These are phyloP conservation scores for Cirrhinus mrigala DNA, from an alignment of 2,797 vertebrate species.

Conservation along the genomic window DNA sequence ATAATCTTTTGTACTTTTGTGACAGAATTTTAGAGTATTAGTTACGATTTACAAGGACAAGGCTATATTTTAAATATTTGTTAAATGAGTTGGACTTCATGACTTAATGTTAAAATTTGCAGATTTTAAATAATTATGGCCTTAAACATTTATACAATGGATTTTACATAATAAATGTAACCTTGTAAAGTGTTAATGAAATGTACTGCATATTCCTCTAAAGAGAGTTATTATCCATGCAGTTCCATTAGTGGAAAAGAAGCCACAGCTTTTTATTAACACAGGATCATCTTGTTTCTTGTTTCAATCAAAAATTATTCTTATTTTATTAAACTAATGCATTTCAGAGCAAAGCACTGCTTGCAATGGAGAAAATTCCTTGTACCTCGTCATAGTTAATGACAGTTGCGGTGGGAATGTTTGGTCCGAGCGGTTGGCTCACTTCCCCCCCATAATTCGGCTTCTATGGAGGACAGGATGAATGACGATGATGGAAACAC, in stretches of 20 bases:
- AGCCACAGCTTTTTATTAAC: not conserved
- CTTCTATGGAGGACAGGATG: conserved; percentile 81
- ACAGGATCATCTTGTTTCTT: not conserved
- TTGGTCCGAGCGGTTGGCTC: conserved; percentile 80
- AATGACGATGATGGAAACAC: conserved; percentile 63
- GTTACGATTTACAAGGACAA: not conserved
- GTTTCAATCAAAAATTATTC: not conserved
- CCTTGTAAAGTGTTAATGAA: not conserved
- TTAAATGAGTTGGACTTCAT: not conserved
- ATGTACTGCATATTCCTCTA: not conserved
- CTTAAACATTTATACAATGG: not conserved
- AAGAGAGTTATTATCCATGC: conserved; percentile 6
- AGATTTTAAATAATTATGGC: not conserved
- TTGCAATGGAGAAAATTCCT: conserved; percentile 64
- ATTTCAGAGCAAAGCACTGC: conserved; percentile 69
- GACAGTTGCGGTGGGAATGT: conserved; percentile 76
- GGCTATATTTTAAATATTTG: not conserved
- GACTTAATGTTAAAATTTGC: not conserved
- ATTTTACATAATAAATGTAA: not conserved
- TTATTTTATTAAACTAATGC: conserved; percentile 16
- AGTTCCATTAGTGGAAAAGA: conserved; percentile 2
- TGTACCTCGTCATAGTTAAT: conserved; percentile 84
- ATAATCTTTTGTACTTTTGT: not conserved
- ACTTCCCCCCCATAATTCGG: conserved; percentile 78
- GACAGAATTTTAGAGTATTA: not conserved